Evolutionary conservation across 2,113 vertebrate genomes (phyloP), one percentile per base, ranked within the genome.

Genomic region (Carettochelys insculpta): DNA sequence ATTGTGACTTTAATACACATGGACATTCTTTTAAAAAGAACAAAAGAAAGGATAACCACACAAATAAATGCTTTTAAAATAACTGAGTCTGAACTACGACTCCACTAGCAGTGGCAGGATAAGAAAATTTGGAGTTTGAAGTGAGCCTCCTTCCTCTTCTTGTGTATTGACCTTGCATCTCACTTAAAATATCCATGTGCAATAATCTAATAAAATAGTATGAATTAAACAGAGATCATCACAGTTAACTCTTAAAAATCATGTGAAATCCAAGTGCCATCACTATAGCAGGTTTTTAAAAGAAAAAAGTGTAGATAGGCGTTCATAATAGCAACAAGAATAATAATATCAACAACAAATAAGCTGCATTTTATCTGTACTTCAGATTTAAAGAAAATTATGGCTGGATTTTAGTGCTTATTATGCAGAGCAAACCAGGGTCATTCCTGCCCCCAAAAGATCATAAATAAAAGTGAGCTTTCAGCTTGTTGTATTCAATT

Each of bases 211-310:
- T 89, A 92, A 94, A 95, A 54, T 95, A 95, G 95, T 82, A 8
- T 61, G 87, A 96, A 89, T 95, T 94, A 95, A 89, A 96, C 95
- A 95, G 89, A 96, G 92, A 92, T 54, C 22, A 29, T n/a, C 43
- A 56, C 25, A 45, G 17, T 41, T 43, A 45, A 94, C 80, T 94
- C 91, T 95, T 95, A 95, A 96, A 95, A 95, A 96, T 80, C 85
- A 95, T 94, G 94, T 95, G 95, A 95, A 95, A 95, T 94, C 95
- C 95, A 96, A 93, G 91, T 96, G 90, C 86, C 94, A 61, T 93
- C 86, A 92, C 92, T 96, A 94, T 96, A 94, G 92, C 87, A 92
- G 88, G 90, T 90, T 95, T 79, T 92, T 96, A 96, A 91, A 82
- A 96, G n/a, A 95, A 94, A 96, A 96, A 96, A 95, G 75, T 90